Percentiles rank a stretch among this genome's conserved stretches.
These are phyloP conservation scores for Xiphophorus hellerii DNA, from an alignment of 2,113 vertebrate genomes.

Conservation along the genomic window DNA sequence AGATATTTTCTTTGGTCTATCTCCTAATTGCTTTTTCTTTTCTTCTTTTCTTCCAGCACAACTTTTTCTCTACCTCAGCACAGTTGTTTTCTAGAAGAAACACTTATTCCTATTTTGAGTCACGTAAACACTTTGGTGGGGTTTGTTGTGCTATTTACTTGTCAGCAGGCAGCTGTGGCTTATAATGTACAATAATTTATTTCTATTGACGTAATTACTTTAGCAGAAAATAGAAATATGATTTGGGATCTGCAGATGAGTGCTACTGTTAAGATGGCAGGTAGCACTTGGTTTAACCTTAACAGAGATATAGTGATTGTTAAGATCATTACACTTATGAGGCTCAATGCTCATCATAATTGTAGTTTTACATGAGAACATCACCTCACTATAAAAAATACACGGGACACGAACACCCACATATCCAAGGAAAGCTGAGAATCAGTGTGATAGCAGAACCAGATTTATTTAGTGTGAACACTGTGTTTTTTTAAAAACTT, in stretches of 20 bases:
- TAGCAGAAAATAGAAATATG: slow-evolving; percentile 14
- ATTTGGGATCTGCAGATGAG: background rate
- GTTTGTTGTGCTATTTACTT: slow-evolving; percentile 57
- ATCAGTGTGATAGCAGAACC: background rate
- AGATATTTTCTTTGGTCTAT: slow-evolving; percentile 47
- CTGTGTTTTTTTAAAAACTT: background rate
- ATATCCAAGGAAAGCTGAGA: background rate
- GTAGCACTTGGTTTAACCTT: background rate
- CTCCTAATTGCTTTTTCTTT: slow-evolving; percentile 57
- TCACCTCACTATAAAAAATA: background rate
- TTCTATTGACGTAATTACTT: slow-evolving; percentile 7
- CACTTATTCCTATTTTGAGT: slow-evolving; percentile 48
- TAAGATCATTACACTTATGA: background rate
- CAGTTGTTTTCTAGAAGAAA: slow-evolving; percentile 36
- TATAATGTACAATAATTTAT: background rate
- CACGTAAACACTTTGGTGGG: slow-evolving; percentile 53
- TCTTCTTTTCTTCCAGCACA: slow-evolving; percentile 13
- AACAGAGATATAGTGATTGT: background rate
- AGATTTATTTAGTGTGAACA: background rate
- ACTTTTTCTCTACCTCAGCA: slow-evolving; percentile 1
- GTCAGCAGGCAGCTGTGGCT: slow-evolving; percentile 36
- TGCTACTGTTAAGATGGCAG: background rate
- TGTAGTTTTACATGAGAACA: background rate
- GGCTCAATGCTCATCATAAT: background rate
- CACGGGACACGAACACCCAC: background rate